Percentiles rank a stretch among this genome's conserved stretches.
Conservation (phyloP, 2,888 invertebrate genomes). For the Abrostola triplasia region DNA sequence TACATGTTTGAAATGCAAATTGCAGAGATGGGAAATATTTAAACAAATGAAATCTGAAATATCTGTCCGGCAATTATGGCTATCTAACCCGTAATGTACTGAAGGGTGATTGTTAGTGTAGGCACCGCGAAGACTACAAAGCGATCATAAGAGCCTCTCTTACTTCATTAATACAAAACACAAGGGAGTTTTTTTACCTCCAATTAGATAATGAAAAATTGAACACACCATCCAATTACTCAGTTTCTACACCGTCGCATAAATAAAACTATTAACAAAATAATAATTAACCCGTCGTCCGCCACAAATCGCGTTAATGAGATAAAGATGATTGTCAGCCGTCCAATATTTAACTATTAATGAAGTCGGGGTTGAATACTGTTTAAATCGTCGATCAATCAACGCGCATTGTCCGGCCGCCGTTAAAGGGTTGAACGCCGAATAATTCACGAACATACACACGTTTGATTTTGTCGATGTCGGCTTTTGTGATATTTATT, state of each 20-base stretch:
- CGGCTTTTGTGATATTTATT: slow-evolving; percentile 39
- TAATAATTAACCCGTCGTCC: slow-evolving; percentile 26
- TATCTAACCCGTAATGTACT: too few relatives aligned
- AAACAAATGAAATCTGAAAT: too few relatives aligned
- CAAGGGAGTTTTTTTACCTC: too few relatives aligned
- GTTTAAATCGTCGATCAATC: slow-evolving; percentile 64
- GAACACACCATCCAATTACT: too few relatives aligned
- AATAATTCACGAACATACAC: slow-evolving; percentile 41
- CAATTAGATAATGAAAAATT: too few relatives aligned
- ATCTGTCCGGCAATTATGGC: too few relatives aligned
- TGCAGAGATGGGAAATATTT: too few relatives aligned
- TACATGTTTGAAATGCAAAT: too few relatives aligned
- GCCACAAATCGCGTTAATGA: slow-evolving; percentile 42
- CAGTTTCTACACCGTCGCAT: neutral
- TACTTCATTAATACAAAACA: too few relatives aligned
- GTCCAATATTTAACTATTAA: slow-evolving; percentile 54
- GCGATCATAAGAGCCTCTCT: too few relatives aligned
- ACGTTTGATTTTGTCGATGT: slow-evolving; percentile 41
- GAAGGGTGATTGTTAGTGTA: too few relatives aligned
- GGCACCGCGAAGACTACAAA: too few relatives aligned
- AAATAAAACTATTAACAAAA: slow-evolving; percentile 34
- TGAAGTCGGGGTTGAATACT: slow-evolving; percentile 53
- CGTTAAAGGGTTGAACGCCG: slow-evolving; percentile 23
- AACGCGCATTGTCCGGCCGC: slow-evolving; percentile 56
- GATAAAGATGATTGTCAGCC: slow-evolving; percentile 49